Percentiles rank a stretch among this genome's conserved stretches.
phyloP scores from a whole-genome alignment of 2,113 vertebrate genomes.

The Dolichallabes microphthalmus region DNA sequence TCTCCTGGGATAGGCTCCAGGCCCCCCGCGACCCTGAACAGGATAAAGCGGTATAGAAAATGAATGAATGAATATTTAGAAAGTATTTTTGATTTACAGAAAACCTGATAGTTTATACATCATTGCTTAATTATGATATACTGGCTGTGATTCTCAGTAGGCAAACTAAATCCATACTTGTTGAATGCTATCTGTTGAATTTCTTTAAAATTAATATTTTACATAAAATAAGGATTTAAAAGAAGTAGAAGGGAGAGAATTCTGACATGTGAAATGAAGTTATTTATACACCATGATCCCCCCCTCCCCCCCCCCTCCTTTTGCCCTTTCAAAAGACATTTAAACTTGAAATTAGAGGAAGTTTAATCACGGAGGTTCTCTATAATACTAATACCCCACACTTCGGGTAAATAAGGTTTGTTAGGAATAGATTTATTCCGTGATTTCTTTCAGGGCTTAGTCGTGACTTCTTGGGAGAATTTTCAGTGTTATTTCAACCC shows the following conservation, averaged over 20 bases:
- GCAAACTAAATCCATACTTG: background rate
- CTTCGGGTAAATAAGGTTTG: slow-evolving; percentile 3
- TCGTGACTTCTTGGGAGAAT: background rate
- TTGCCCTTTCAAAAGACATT: slow-evolving; percentile 30
- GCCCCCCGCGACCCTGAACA: too few species aligned
- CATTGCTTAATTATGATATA: background rate
- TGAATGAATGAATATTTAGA: too few species aligned
- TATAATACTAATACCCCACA: slow-evolving; percentile 27
- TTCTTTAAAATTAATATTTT: background rate
- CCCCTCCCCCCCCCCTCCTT: background rate
- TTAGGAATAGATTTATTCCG: background rate
- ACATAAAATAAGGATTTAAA: background rate
- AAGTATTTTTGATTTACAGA: background rate
- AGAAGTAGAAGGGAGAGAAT: background rate
- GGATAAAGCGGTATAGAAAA: too few species aligned
- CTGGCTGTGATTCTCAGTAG: background rate
- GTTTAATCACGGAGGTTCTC: slow-evolving; percentile 11
- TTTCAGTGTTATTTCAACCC: slow-evolving; percentile 27
- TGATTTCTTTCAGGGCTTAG: background rate
- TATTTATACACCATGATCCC: background rate
- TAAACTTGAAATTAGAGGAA: background rate
- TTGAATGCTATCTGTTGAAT: background rate
- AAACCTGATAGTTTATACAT: background rate
- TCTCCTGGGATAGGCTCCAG: too few species aligned
- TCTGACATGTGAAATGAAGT: background rate